Conservation (phyloP, 1,140 invertebrate species). For the Scaptomyza montana region DNA sequence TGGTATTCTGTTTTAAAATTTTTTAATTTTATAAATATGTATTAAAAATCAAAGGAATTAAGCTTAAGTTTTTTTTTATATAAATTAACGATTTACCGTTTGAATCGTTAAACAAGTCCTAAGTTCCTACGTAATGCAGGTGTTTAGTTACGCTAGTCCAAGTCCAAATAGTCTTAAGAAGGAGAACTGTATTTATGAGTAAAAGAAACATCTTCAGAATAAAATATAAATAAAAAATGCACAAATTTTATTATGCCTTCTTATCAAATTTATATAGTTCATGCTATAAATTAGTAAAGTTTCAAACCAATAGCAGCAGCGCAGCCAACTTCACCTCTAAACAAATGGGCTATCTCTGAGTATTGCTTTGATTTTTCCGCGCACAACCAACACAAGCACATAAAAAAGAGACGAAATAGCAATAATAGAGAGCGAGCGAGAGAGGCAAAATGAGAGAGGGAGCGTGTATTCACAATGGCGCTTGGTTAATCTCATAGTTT, state of each 20-base stretch:
- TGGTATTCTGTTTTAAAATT: too few species aligned
- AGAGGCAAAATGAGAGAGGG: constrained; percentile 9
- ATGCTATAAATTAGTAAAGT: constrained; percentile 13
- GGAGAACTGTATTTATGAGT: too few species aligned
- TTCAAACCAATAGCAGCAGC: constrained; percentile 27
- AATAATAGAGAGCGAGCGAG: neutral
- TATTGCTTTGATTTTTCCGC: constrained; percentile 26
- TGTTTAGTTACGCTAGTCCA: too few species aligned
- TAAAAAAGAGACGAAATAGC: neutral
- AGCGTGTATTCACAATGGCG: constrained; percentile 17
- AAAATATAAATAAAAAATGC: too few species aligned
- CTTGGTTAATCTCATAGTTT: constrained; percentile 38
- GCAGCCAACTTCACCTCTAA: constrained; percentile 67
- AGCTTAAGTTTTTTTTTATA: too few species aligned
- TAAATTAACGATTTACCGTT: too few species aligned
- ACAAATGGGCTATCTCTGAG: constrained; percentile 38
- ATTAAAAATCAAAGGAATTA: too few species aligned
- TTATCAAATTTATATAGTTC: neutral
- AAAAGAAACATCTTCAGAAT: neutral
- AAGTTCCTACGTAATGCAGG: too few species aligned
- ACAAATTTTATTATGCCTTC: too few species aligned
- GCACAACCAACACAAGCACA: neutral
- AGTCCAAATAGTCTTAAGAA: too few species aligned
- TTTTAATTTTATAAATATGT: too few species aligned
- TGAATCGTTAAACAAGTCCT: too few species aligned